Evolutionary conservation across 2,797 vertebrate genomes (phyloP).

Genomic region (Macroramphosus scolopax): DNA sequence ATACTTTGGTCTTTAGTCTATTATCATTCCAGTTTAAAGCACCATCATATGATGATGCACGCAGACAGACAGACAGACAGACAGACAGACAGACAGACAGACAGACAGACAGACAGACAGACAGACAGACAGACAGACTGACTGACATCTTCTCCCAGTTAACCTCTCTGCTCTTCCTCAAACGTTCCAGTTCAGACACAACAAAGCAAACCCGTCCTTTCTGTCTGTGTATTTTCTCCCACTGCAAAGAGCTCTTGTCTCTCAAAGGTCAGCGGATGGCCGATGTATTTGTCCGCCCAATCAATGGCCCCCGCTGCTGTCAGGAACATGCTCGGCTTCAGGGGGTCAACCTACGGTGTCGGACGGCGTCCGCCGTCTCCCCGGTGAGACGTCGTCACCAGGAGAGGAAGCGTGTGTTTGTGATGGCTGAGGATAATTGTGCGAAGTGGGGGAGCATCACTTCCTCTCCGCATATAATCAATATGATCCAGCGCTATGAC

Average conservation of each 20-base stretch:
- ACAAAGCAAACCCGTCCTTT: constrained; percentile 31
- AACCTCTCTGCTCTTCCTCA: constrained; percentile 12
- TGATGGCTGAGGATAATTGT: constrained; percentile 26
- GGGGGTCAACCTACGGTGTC: constrained; percentile 45
- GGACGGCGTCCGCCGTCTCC: constrained; percentile 52
- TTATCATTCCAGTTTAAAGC: too few species aligned
- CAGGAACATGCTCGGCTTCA: constrained; percentile 79
- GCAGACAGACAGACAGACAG: too few species aligned
- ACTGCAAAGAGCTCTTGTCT: constrained; percentile 29
- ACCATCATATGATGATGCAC: too few species aligned
- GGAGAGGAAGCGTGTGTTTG: constrained; percentile 38
- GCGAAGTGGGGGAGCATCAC: constrained; percentile 80
- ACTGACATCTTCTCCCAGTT: constrained; percentile 40
- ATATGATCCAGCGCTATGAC: constrained; percentile 83
- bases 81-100: too few species aligned
- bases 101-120: too few species aligned
- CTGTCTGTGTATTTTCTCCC: constrained; percentile 26
- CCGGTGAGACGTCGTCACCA: constrained; percentile 76
- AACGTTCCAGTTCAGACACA: constrained; percentile 36
- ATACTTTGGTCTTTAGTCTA: too few species aligned
- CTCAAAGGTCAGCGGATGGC: constrained; percentile 78
- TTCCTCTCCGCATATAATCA: constrained; percentile 82
- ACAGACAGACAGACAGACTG: constrained; percentile 24
- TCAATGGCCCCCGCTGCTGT: constrained; percentile 78
- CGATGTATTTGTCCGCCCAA: constrained; percentile 77